A percentile compares a stretch with the other conserved stretches of the same genome.
Evolutionary conservation across 92 coral and sea anemone species (phyloP).

Genomic region (Porites divaricata): DNA sequence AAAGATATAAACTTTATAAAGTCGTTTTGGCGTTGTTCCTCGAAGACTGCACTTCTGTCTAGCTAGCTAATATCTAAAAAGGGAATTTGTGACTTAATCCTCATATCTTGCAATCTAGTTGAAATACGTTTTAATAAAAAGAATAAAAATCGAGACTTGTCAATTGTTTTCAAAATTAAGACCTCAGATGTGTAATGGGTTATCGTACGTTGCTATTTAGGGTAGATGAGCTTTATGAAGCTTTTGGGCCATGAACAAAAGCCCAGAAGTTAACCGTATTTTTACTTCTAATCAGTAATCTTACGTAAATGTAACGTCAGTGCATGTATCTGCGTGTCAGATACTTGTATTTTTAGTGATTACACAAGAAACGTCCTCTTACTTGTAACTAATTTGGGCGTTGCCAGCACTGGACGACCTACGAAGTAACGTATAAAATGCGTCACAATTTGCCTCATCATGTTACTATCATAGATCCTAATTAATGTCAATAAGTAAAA

Average conservation of each 20-base stretch:
- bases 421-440: neutral
- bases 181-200: neutral
- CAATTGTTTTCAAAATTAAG: neutral
- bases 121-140: too few relatives aligned
- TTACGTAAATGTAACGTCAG: neutral
- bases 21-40: too few relatives aligned
- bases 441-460: constrained; percentile 9
- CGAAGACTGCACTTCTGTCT: too few relatives aligned
- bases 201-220: neutral
- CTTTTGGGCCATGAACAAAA: neutral
- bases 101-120: too few relatives aligned
- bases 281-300: neutral
- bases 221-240: neutral
- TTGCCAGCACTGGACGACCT: constrained; percentile 23
- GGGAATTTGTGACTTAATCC: too few relatives aligned
- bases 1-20: too few relatives aligned
- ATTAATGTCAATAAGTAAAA: neutral
- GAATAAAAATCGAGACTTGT: neutral
- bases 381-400: constrained; percentile 32
- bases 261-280: neutral
- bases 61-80: too few relatives aligned
- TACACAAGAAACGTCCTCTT: neutral
- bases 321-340: neutral
- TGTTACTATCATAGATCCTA: constrained; percentile 20
- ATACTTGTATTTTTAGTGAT: constrained; percentile 3